Conservation (phyloP, 2,888 invertebrate species). For the Limnephilus lunatus region DNA sequence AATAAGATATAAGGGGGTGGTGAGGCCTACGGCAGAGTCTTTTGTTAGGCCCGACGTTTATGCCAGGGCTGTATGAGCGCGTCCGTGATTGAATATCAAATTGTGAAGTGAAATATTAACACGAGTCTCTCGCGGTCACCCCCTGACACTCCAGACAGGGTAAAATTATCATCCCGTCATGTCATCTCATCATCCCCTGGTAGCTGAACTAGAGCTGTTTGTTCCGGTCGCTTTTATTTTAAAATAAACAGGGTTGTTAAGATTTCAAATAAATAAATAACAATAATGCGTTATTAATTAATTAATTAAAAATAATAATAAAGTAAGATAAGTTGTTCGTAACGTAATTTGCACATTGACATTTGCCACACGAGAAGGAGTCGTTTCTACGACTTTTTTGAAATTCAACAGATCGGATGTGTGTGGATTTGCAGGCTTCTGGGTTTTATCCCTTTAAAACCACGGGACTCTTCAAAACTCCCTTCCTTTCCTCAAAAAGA, state of each 20-base stretch:
- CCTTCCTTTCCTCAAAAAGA: too few relatives aligned
- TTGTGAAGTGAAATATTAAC: conserved; percentile 54
- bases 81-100: conserved; percentile 52
- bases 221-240: conserved; percentile 25
- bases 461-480: too few relatives aligned
- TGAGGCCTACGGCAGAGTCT: conserved; percentile 6
- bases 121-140: conserved; percentile 42
- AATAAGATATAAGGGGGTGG: conserved; percentile 45
- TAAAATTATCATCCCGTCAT: conserved; percentile 6
- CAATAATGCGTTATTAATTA: too few relatives aligned
- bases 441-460: too few relatives aligned
- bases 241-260: background rate
- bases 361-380: too few relatives aligned
- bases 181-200: conserved; percentile 16
- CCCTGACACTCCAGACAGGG: conserved; percentile 25
- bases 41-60: conserved; percentile 24
- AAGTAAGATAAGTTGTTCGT: too few relatives aligned
- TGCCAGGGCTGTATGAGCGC: conserved; percentile 2
- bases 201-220: background rate
- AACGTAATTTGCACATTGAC: too few relatives aligned
- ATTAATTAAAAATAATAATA: too few relatives aligned
- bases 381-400: too few relatives aligned
- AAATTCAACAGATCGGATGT: too few relatives aligned
- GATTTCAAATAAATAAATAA: background rate
- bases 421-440: too few relatives aligned